These are phyloP conservation scores for Sapayoa aenigma DNA, from an alignment of 2,113 vertebrate genomes.

Conservation along the genomic window DNA sequence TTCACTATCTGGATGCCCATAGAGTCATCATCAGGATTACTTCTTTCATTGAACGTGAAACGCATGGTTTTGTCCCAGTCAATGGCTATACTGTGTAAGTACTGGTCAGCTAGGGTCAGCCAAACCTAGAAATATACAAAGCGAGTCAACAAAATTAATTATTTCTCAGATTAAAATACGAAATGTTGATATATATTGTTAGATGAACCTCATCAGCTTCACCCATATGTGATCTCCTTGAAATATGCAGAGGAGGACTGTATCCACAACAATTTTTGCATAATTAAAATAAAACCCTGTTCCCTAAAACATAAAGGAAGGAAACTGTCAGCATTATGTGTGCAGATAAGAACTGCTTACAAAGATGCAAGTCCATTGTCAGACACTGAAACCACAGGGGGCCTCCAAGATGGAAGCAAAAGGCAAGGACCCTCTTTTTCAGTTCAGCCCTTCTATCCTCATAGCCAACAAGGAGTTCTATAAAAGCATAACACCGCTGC, in stretches of 20 bases:
- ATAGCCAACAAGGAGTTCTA: not conserved
- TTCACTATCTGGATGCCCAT: constrained; percentile 99
- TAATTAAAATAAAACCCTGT: not conserved
- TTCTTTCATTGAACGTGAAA: constrained; percentile 97
- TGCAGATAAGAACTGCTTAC: not conserved
- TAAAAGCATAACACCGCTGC: not conserved
- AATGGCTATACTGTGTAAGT: constrained; percentile 94
- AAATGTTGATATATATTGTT: not conserved
- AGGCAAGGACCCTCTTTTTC: not conserved
- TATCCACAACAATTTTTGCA: not conserved
- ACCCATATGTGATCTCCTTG: not conserved
- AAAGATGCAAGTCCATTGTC: not conserved
- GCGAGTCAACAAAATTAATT: not conserved
- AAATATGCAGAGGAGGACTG: not conserved
- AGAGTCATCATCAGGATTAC: constrained; percentile 97
- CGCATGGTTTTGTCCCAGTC: constrained; percentile 99
- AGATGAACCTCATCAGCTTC: not conserved
- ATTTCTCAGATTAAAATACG: not conserved
- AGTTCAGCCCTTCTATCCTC: not conserved
- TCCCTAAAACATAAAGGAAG: not conserved
- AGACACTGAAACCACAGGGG: not conserved
- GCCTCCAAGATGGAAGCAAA: not conserved
- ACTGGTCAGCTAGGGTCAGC: constrained; percentile 94
- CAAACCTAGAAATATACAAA: constrained; percentile 82
- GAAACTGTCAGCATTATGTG: not conserved